Evolutionary conservation across 2,113 vertebrate species (phyloP).

Genomic region (Amphiprion ocellaris): DNA sequence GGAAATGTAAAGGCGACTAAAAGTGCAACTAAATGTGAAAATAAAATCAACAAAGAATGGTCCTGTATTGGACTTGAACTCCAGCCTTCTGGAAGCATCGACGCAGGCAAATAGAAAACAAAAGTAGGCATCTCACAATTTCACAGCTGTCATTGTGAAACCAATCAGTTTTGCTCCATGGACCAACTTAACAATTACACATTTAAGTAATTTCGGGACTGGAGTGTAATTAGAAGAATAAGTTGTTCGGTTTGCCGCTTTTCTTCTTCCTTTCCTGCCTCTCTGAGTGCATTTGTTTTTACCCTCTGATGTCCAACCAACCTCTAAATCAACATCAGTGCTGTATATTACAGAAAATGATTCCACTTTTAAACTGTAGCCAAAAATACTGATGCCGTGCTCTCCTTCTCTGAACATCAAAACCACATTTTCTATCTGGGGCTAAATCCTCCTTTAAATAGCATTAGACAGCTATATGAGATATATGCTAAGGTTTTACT

Average conservation of each 20-base stretch:
- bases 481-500: neutral
- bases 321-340: conserved; percentile 45
- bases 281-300: conserved; percentile 13
- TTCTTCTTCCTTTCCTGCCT: neutral
- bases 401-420: conserved; percentile 21
- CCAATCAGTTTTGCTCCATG: no score
- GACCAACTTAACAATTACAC: no score
- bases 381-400: conserved; percentile 19
- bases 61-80: no score
- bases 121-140: no score
- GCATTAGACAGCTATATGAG: conserved; percentile 25
- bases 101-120: no score
- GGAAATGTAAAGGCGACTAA: no score
- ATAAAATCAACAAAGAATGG: no score
- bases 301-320: conserved; percentile 57
- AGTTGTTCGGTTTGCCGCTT: neutral
- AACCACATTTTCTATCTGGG: conserved; percentile 31
- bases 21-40: no score
- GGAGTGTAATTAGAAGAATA: neutral
- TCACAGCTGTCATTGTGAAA: no score
- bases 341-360: conserved; percentile 27
- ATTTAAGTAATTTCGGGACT: no score
- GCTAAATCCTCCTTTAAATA: conserved; percentile 6
- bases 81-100: no score
- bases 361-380: conserved; percentile 30